Conservation (phyloP, 1,140 invertebrate genomes). For the Drosophila bipectinata region DNA sequence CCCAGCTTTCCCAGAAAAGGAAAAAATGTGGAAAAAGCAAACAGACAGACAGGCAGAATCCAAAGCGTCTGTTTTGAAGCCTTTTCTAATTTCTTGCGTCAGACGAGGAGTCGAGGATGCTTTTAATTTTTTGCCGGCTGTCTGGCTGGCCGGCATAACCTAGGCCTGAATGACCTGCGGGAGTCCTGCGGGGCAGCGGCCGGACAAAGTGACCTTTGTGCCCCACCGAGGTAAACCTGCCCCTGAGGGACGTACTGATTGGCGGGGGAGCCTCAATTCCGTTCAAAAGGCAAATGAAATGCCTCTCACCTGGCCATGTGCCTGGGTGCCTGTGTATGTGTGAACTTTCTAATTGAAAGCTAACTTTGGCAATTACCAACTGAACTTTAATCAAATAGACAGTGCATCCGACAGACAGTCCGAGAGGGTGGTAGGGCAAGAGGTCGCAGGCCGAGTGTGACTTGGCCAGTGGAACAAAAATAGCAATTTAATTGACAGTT, state of each 20-base stretch:
- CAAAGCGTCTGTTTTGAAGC: constrained; percentile 59
- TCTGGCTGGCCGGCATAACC: constrained; percentile 47
- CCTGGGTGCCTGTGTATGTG: constrained; percentile 9
- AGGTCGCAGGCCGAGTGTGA: constrained; percentile 13
- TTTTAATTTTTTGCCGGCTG: constrained; percentile 49
- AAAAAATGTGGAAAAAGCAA: constrained; percentile 21
- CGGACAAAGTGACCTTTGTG: constrained; percentile 68
- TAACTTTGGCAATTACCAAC: constrained; percentile 77
- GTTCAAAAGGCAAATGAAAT: constrained; percentile 70
- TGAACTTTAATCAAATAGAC: constrained; percentile 76
- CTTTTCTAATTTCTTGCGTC: constrained; percentile 57
- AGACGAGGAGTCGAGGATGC: constrained; percentile 30
- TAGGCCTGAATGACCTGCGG: constrained; percentile 23
- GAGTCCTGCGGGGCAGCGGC: not conserved
- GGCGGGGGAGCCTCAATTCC: constrained; percentile 15
- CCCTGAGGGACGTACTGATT: constrained; percentile 28
- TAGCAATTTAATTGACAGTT: constrained; percentile 77
- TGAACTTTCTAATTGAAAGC: constrained; percentile 79
- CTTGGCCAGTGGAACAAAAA: constrained; percentile 66
- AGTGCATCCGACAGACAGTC: constrained; percentile 1
- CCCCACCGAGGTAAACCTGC: not conserved
- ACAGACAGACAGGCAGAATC: constrained; percentile 22
- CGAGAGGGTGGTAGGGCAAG: constrained; percentile 2
- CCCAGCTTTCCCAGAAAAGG: constrained; percentile 1
- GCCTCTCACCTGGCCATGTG: constrained; percentile 45